phyloP scores from a whole-genome alignment of 2,113 vertebrate genomes.

The Camelus dromedarius region DNA sequence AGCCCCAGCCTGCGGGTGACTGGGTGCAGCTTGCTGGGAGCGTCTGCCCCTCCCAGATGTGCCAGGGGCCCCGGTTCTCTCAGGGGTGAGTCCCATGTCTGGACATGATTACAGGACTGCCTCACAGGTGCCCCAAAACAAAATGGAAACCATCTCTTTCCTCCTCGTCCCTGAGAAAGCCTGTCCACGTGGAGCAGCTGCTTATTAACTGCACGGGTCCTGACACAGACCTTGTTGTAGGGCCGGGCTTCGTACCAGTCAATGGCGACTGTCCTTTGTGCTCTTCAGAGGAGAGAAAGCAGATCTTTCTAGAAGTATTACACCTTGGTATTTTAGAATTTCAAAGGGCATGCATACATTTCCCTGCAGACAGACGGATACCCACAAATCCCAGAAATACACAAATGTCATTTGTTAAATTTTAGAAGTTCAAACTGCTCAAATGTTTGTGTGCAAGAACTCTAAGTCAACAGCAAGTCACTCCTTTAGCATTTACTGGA shows the following conservation, averaged over 20 bases:
- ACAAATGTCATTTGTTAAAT: background rate
- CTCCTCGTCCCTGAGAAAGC: background rate
- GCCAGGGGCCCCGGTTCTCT: background rate
- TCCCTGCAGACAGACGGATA: background rate
- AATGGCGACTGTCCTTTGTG: background rate
- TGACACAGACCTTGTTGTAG: background rate
- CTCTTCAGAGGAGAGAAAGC: background rate
- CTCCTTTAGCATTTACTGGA: background rate
- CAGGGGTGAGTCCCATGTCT: background rate
- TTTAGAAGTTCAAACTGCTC: background rate
- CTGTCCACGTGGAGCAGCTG: background rate
- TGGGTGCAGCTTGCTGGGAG: background rate
- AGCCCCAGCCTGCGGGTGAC: background rate
- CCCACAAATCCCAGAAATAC: background rate
- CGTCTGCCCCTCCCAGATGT: background rate
- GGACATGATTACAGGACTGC: accelerated
- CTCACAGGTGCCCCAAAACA: background rate
- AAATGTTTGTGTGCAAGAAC: background rate
- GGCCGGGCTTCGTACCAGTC: background rate
- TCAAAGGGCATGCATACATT: background rate
- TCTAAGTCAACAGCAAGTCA: background rate
- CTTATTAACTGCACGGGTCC: background rate
- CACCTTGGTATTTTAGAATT: background rate
- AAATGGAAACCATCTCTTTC: background rate
- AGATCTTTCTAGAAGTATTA: background rate